Conservation (phyloP, 2,797 vertebrate genomes). For the Rhabdophis nuchalis region DNA sequence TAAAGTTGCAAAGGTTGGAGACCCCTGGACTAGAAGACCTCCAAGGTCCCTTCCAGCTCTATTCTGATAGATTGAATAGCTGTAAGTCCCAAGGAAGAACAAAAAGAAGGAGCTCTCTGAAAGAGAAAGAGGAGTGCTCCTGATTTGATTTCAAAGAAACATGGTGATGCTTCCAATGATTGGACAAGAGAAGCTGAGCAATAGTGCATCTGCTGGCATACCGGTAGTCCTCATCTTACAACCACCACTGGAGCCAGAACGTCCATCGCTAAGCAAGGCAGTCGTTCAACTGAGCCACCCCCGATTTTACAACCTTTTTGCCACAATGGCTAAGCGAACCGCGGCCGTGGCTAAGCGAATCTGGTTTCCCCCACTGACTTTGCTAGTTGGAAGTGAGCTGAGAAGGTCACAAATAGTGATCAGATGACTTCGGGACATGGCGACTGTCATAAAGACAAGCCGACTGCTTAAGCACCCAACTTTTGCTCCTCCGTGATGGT, state of each 20-base stretch:
- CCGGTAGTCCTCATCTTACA: background rate
- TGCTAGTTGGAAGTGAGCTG: background rate
- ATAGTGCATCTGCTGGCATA: too few species aligned
- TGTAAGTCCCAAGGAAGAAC: background rate
- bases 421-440: background rate
- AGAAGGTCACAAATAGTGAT: background rate
- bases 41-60: too few species aligned
- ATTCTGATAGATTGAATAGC: too few species aligned
- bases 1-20: too few species aligned
- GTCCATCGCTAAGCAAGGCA: background rate
- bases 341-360: background rate
- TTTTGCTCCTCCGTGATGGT: too few species aligned
- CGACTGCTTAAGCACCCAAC: background rate
- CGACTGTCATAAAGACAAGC: background rate
- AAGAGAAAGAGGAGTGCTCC: background rate
- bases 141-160: background rate
- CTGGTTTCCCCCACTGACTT: background rate
- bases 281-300: background rate
- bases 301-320: background rate
- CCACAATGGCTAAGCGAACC: background rate
- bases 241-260: background rate
- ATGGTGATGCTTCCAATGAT: background rate
- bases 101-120: background rate
- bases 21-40: too few species aligned
- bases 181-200: background rate